These are phyloP conservation scores for Ophioderma brevispina DNA, from an alignment of 35 echinoderm and acorn worm genomes.

Conservation along the genomic window DNA sequence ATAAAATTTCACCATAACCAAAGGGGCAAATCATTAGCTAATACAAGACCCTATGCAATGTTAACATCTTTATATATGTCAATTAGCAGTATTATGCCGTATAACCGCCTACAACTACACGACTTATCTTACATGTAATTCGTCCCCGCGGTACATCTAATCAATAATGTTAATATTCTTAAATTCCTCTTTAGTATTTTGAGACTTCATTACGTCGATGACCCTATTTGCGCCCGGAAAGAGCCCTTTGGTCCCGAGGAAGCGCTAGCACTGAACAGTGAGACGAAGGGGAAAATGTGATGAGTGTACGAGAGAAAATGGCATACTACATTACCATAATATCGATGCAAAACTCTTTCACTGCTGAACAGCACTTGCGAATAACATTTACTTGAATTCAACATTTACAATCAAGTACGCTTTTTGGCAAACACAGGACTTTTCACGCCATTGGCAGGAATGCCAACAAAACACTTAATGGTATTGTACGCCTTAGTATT, in stretches of 20 bases:
- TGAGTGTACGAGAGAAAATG: background rate
- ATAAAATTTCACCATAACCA: background rate
- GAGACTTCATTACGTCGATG: background rate
- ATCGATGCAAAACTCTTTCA: background rate
- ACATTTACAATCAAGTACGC: background rate
- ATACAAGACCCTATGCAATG: background rate
- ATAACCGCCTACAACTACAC: background rate
- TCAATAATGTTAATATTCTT: background rate
- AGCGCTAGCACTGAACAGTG: background rate
- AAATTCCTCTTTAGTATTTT: background rate
- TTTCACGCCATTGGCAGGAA: background rate
- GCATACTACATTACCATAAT: constrained; percentile 6
- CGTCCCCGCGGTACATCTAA: background rate
- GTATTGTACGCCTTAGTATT: background rate
- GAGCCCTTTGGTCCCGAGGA: constrained; percentile 3
- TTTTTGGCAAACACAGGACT: background rate
- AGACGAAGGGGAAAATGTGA: background rate
- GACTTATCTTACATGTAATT: background rate
- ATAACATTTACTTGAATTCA: background rate
- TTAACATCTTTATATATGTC: background rate
- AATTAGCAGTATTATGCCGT: background rate
- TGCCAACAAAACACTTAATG: background rate
- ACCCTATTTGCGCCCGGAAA: constrained; percentile 1
- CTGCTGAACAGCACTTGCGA: background rate
- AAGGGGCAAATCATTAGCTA: background rate